Evolutionary conservation across 1,140 invertebrate species (phyloP).

Genomic region (Macrosteles quadrilineatus): DNA sequence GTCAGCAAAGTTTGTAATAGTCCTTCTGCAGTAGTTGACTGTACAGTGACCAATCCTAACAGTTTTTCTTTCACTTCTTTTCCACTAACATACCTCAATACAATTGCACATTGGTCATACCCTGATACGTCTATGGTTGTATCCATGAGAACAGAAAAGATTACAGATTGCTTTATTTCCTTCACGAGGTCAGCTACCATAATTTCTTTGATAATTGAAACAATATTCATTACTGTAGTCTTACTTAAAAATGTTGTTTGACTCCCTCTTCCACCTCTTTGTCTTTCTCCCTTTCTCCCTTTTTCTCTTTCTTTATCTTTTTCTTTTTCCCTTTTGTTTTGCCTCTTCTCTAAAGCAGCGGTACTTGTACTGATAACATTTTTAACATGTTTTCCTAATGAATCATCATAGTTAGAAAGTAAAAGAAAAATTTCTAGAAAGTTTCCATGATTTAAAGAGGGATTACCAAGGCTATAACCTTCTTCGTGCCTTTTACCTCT

Average conservation of each 20-base stretch:
- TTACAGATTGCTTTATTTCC: neutral
- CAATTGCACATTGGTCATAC: constrained; percentile 20
- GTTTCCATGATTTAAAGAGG: neutral
- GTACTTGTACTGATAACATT: neutral
- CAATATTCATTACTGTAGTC: neutral
- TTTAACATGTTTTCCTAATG: constrained; percentile 11
- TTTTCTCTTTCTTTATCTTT: neutral
- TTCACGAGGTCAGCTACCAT: neutral
- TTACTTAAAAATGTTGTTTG: neutral
- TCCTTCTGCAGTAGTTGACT: neutral
- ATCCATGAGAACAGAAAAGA: neutral
- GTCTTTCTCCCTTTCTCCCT: neutral
- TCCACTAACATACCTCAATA: neutral
- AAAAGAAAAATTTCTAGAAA: neutral
- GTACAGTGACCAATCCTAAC: neutral
- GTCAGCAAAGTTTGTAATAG: neutral
- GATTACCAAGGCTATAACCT: neutral
- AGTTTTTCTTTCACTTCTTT: neutral
- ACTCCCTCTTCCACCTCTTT: neutral
- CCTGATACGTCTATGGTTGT: constrained; percentile 8
- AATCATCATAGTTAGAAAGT: neutral
- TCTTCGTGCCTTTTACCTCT: neutral
- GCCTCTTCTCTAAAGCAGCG: neutral
- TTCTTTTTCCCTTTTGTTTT: neutral
- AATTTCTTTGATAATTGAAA: neutral